These are phyloP conservation scores for Phalacrocorax carbo DNA, from an alignment of 2,113 vertebrate genomes.

Conservation along the genomic window DNA sequence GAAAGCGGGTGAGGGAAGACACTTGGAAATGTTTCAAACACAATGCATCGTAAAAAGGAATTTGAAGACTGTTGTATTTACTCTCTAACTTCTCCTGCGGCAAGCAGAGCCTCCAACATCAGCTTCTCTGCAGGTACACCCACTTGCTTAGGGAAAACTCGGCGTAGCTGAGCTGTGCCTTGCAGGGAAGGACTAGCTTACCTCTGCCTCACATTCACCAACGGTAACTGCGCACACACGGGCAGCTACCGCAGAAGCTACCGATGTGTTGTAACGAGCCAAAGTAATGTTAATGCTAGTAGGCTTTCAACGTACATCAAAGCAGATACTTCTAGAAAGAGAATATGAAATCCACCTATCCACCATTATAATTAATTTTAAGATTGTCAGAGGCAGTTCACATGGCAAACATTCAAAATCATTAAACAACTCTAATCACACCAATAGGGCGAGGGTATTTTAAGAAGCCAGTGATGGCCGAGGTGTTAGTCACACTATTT, in stretches of 20 bases:
- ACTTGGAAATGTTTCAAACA: not conserved
- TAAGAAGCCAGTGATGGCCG: not conserved
- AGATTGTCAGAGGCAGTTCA: not conserved
- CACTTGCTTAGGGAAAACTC: not conserved
- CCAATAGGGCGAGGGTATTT: not conserved
- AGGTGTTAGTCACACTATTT: not conserved
- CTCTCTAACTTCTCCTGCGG: not conserved
- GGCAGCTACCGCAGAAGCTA: not conserved
- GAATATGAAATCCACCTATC: not conserved
- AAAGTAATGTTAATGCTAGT: not conserved
- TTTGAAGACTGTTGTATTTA: not conserved
- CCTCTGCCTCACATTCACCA: not conserved
- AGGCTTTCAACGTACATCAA: not conserved
- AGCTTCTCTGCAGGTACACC: not conserved
- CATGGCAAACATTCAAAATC: not conserved
- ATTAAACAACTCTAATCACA: not conserved
- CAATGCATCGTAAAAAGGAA: not conserved
- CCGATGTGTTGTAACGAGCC: too few relatives aligned
- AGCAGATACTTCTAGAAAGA: not conserved
- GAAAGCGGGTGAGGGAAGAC: not conserved
- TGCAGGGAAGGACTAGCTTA: not conserved
- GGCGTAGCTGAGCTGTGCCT: not conserved
- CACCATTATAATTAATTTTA: not conserved
- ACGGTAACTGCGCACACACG: not conserved
- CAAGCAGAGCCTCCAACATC: not conserved